Conservation (phyloP, 1,140 invertebrate species). For the Callitettix versicolor region DNA sequence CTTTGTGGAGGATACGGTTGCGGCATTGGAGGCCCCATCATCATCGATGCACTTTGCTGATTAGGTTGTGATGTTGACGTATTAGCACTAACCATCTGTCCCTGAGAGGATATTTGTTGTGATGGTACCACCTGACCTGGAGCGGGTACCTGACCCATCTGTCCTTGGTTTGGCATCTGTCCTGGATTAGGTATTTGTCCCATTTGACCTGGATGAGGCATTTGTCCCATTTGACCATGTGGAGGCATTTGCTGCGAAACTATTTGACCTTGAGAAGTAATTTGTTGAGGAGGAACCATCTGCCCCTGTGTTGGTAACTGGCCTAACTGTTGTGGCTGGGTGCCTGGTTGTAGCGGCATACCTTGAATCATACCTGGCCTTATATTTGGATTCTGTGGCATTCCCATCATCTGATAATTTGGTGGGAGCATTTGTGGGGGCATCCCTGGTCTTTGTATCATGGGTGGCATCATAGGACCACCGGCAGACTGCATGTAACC, state of each 20-base stretch:
- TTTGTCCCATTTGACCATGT: neutral
- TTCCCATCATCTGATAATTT: constrained; percentile 27
- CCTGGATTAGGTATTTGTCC: neutral
- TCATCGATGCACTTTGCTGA: constrained; percentile 1
- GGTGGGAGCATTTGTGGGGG: constrained; percentile 1
- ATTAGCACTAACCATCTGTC: neutral
- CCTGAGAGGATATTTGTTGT: constrained; percentile 7
- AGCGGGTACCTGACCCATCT: neutral
- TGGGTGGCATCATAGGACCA: constrained; percentile 1
- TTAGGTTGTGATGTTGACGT: neutral
- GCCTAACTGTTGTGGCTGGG: neutral
- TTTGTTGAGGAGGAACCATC: neutral
- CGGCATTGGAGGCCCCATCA: neutral
- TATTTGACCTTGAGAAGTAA: neutral
- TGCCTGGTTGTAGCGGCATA: neutral
- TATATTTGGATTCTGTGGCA: constrained; percentile 17
- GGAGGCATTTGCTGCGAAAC: neutral
- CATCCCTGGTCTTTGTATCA: neutral
- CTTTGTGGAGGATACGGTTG: constrained; percentile 16
- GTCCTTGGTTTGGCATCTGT: neutral
- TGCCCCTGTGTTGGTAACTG: neutral
- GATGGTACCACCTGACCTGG: constrained; percentile 9
- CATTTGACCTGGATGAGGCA: neutral
- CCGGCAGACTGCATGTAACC: constrained; percentile 6
- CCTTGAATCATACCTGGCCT: neutral